Evolutionary conservation across 2,888 invertebrate species (phyloP).

Genomic region (Ernsta delagoae): DNA sequence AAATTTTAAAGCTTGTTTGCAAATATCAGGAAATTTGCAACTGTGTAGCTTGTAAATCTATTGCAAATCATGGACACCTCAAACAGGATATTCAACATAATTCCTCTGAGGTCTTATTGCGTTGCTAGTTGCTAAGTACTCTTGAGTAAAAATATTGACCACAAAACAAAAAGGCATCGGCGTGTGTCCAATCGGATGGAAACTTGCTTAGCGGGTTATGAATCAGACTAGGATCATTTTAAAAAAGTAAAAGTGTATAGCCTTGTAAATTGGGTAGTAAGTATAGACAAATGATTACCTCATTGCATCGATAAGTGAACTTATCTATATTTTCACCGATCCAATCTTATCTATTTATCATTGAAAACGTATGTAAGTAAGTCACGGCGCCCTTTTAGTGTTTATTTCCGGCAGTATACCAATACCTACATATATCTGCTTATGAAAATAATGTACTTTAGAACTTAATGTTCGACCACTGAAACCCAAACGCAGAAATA

Average conservation of each 20-base stretch:
- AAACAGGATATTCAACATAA: too few species aligned
- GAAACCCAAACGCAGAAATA: too few species aligned
- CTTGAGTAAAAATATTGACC: neutral
- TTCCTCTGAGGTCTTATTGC: too few species aligned
- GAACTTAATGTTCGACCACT: too few species aligned
- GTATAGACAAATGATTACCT: neutral
- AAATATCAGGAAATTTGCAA: too few species aligned
- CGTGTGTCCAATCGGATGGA: neutral
- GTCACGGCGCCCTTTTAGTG: neutral
- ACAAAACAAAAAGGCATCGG: neutral
- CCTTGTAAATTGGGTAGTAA: neutral
- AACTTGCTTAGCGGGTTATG: too few species aligned
- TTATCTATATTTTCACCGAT: conserved; percentile 3
- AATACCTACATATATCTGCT: too few species aligned
- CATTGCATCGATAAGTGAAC: neutral
- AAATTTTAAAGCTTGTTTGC: too few species aligned
- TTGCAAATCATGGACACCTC: too few species aligned
- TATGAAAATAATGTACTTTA: too few species aligned
- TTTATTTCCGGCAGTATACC: conserved; percentile 3
- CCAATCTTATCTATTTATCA: conserved; percentile 4
- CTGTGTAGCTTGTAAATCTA: too few species aligned
- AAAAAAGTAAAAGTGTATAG: neutral
- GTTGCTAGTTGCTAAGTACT: neutral
- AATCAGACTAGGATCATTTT: neutral
- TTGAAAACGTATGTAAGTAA: neutral